Percentiles rank a stretch among this genome's conserved stretches.
phyloP scores from a whole-genome alignment of 1,140 invertebrate genomes.

The Sitophilus oryzae region DNA sequence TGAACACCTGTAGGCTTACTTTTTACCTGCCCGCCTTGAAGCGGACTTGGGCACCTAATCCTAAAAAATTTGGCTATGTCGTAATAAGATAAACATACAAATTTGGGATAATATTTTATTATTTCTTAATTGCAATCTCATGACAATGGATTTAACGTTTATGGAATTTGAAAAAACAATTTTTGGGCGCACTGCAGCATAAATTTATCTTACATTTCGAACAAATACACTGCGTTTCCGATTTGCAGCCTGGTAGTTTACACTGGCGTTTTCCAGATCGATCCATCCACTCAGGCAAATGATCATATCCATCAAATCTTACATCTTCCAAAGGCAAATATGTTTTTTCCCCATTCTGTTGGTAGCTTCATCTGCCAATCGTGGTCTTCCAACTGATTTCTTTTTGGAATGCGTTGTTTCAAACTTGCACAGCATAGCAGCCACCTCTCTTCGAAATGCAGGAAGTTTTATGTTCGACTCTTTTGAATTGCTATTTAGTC shows the following conservation, averaged over 20 bases:
- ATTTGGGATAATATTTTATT: too few relatives aligned
- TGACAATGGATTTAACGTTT: constrained; percentile 1
- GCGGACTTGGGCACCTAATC: constrained; percentile 4
- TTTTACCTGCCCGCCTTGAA: not conserved
- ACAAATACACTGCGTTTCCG: not conserved
- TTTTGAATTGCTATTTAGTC: too few relatives aligned
- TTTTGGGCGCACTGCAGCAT: not conserved
- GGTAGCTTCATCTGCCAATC: too few relatives aligned
- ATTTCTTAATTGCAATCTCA: not conserved
- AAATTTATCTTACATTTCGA: not conserved
- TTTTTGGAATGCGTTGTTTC: not conserved
- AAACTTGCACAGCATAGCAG: not conserved
- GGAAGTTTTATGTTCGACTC: not conserved
- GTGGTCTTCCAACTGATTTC: not conserved
- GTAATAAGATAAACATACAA: not conserved
- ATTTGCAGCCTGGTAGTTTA: too few relatives aligned
- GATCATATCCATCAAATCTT: too few relatives aligned
- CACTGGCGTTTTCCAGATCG: too few relatives aligned
- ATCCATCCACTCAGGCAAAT: too few relatives aligned
- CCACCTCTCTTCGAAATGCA: constrained; percentile 7
- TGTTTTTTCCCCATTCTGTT: too few relatives aligned
- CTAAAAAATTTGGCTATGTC: constrained; percentile 8
- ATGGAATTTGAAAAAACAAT: constrained; percentile 2
- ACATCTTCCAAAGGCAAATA: too few relatives aligned
- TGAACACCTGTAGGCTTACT: too few relatives aligned